These are phyloP conservation scores for Theretra japonica DNA, from an alignment of 2,888 invertebrate genomes.

Conservation along the genomic window DNA sequence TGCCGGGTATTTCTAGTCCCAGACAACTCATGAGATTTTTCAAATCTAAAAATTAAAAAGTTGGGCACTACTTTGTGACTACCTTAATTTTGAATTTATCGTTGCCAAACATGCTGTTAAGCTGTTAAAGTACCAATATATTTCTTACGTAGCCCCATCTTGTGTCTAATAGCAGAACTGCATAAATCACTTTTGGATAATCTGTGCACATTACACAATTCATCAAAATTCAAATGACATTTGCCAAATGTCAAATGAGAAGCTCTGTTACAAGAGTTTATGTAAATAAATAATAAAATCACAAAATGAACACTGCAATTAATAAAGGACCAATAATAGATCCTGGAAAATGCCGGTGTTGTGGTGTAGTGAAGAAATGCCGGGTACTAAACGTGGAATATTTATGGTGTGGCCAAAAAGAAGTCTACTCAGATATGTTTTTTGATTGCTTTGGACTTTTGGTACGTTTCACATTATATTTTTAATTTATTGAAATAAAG, in stretches of 20 bases:
- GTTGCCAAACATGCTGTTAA: no score
- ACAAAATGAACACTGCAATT: constrained; percentile 33
- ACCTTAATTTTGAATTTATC: no score
- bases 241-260: not conserved
- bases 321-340: constrained; percentile 68
- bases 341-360: constrained; percentile 69
- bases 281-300: not conserved
- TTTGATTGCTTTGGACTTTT: constrained; percentile 74
- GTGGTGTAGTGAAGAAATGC: constrained; percentile 70
- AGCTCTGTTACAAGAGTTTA: not conserved
- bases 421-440: constrained; percentile 73
- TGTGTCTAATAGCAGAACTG: not conserved
- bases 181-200: no score
- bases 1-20: no score
- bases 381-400: constrained; percentile 71
- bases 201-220: no score
- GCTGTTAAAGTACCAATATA: no score
- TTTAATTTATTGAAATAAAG: not conserved
- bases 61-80: no score
- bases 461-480: constrained; percentile 50
- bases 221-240: not conserved
- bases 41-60: no score
- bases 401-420: constrained; percentile 65
- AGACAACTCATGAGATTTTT: no score
- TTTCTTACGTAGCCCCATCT: not conserved